These are phyloP conservation scores for Rhopilema esculentum DNA, from an alignment of 30 jellyfish, hydroid and myxozoan genomes.

Conservation along the genomic window DNA sequence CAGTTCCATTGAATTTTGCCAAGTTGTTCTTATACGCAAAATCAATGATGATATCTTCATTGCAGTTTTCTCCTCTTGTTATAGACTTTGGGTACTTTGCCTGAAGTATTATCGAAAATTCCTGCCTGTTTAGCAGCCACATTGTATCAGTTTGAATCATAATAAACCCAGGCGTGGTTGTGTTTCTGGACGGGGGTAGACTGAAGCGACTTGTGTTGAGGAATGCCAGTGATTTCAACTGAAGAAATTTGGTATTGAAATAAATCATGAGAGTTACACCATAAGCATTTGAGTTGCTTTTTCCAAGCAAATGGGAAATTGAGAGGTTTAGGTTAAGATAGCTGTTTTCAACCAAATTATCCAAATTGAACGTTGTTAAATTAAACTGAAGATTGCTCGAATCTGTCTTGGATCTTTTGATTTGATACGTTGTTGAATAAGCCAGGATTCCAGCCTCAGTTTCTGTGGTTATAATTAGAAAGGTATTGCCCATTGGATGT, in stretches of 20 bases:
- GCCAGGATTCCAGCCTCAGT: neutral
- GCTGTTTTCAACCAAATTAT: neutral
- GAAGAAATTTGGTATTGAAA: neutral
- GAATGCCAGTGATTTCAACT: neutral
- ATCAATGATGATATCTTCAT: slow-evolving; percentile 12
- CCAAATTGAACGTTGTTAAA: neutral
- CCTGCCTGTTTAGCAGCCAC: neutral
- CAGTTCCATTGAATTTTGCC: slow-evolving; percentile 6
- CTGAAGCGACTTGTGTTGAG: neutral
- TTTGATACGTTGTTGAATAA: neutral
- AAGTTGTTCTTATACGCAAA: slow-evolving; percentile 37
- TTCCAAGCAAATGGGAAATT: neutral
- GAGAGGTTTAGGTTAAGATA: neutral
- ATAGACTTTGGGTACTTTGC: neutral
- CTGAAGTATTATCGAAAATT: neutral
- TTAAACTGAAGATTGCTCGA: neutral
- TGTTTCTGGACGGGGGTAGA: neutral
- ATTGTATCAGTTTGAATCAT: neutral
- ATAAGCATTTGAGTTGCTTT: neutral
- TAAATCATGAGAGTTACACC: neutral
- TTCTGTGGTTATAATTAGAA: neutral
- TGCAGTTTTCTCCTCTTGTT: neutral
- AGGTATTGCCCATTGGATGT: neutral
- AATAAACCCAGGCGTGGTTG: neutral
- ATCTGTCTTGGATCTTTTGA: neutral